A percentile compares a stretch with the other conserved stretches of the same genome.
Evolutionary conservation across 2,888 invertebrate species (phyloP).

Genomic region (Clitarchus hookeri): DNA sequence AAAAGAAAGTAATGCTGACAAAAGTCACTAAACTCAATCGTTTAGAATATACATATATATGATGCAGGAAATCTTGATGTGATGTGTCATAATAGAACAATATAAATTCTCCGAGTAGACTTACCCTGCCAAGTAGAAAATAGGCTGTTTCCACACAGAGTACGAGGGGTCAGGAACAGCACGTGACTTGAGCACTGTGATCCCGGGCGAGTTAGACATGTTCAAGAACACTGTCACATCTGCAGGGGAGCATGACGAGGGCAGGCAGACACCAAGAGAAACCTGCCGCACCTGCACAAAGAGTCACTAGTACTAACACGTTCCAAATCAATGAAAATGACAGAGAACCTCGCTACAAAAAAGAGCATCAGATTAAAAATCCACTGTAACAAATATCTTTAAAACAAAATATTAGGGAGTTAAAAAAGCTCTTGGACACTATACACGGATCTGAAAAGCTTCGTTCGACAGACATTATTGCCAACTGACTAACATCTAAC

Average conservation of each 20-base stretch:
- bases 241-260: constrained; percentile 64
- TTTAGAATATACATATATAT: too few species aligned
- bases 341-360: neutral
- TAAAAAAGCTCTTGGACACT: too few species aligned
- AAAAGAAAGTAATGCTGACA: too few species aligned
- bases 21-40: too few species aligned
- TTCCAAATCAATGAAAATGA: constrained; percentile 26
- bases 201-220: neutral
- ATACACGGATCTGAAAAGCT: too few species aligned
- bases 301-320: constrained; percentile 26
- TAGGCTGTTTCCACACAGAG: constrained; percentile 27
- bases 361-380: too few species aligned
- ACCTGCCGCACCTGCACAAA: constrained; percentile 65
- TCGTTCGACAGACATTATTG: too few species aligned
- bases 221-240: constrained; percentile 59
- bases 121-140: constrained; percentile 29
- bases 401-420: too few species aligned
- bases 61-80: too few species aligned
- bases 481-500: neutral
- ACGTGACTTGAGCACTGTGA: constrained; percentile 21
- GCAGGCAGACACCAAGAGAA: constrained; percentile 75
- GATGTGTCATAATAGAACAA: too few species aligned
- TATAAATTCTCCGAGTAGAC: neutral
- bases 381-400: too few species aligned
- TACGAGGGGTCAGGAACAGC: constrained; percentile 32